Evolutionary conservation across 2,888 invertebrate species (phyloP).

Genomic region (Ptilodon capucinus): DNA sequence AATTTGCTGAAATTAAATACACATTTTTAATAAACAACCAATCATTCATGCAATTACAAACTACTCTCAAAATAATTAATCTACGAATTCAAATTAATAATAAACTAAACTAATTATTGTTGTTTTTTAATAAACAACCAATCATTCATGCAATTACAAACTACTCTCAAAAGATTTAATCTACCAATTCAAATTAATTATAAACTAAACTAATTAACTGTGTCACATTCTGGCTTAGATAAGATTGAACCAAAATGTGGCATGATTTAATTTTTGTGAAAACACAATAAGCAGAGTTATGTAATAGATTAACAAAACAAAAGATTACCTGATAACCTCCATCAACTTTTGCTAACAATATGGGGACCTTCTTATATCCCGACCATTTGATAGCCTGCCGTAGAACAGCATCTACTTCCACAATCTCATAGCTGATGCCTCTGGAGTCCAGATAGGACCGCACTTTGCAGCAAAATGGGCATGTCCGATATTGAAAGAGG

Average conservation of each 20-base stretch:
- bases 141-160: background rate
- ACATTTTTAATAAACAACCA: background rate
- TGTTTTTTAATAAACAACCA: background rate
- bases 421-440: slow-evolving; percentile 96
- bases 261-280: no score
- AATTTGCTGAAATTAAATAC: slow-evolving; percentile 85
- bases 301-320: slow-evolving; percentile 3
- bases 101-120: background rate
- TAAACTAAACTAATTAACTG: background rate
- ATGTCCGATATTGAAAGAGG: slow-evolving; percentile 98
- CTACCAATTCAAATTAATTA: no score
- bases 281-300: background rate
- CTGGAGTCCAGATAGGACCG: slow-evolving; percentile 95
- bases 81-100: no score
- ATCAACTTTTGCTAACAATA: slow-evolving; percentile 88
- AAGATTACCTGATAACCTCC: slow-evolving; percentile 86
- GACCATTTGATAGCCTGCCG: slow-evolving; percentile 97
- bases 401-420: slow-evolving; percentile 98
- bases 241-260: no score
- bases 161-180: no score
- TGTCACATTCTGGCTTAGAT: no score
- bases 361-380: slow-evolving; percentile 96
- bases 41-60: background rate
- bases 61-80: no score
- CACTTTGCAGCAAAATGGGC: slow-evolving; percentile 98